These are phyloP conservation scores for Antigone vipio DNA, from an alignment of 2,113 vertebrate genomes.

Conservation along the genomic window DNA sequence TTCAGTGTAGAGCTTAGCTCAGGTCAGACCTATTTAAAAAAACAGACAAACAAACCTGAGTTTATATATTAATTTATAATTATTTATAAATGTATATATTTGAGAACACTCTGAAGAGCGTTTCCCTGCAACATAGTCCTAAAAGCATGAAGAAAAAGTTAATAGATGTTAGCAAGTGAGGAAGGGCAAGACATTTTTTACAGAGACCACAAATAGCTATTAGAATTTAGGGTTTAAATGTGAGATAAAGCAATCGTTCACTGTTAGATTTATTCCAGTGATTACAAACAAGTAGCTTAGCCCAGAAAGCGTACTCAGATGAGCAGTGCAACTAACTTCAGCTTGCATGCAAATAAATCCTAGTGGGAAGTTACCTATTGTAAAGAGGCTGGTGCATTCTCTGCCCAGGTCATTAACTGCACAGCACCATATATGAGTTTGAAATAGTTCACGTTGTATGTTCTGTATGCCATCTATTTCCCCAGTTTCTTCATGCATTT, in stretches of 20 bases:
- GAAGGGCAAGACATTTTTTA: background rate
- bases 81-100: background rate
- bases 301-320: background rate
- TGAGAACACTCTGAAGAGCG: background rate
- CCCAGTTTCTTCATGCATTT: background rate
- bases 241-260: background rate
- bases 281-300: background rate
- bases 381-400: slow-evolving; percentile 73
- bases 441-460: slow-evolving; percentile 39
- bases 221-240: background rate
- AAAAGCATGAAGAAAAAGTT: background rate
- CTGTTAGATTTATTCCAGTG: background rate
- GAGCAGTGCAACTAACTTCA: background rate
- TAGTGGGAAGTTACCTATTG: slow-evolving; percentile 69
- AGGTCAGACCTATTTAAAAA: background rate
- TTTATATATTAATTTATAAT: background rate
- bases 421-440: slow-evolving; percentile 72
- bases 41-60: background rate
- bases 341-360: background rate
- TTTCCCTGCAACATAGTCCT: background rate
- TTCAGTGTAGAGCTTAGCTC: background rate
- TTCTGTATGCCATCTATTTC: background rate
- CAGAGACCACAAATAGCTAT: background rate
- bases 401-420: slow-evolving; percentile 73
- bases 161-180: background rate